Conservation (phyloP, 2,113 vertebrate species). For the Dolichotis patagonum region DNA sequence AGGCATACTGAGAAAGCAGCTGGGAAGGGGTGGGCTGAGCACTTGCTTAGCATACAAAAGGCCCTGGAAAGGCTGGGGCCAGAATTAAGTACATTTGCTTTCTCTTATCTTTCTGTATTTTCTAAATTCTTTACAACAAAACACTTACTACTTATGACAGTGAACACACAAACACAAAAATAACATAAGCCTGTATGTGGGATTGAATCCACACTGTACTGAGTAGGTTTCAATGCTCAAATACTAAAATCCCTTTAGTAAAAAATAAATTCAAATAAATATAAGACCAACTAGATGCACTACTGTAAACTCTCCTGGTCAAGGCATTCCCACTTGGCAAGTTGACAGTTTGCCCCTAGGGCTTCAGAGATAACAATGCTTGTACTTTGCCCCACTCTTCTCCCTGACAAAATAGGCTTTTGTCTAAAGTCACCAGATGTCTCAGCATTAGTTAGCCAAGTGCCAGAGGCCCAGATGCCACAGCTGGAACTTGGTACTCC, state of each 20-base stretch:
- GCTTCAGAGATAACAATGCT: slow-evolving; percentile 64
- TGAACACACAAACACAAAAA: not conserved
- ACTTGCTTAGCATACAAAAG: not conserved
- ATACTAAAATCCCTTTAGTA: slow-evolving; percentile 18
- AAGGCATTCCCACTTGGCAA: slow-evolving; percentile 55
- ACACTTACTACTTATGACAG: not conserved
- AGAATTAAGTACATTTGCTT: slow-evolving; percentile 48
- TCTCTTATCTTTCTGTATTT: slow-evolving; percentile 32
- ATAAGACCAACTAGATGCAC: slow-evolving; percentile 5
- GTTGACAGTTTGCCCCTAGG: slow-evolving; percentile 57
- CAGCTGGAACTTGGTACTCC: slow-evolving; percentile 62
- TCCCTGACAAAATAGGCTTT: slow-evolving; percentile 73
- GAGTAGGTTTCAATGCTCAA: not conserved
- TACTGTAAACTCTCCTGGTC: slow-evolving; percentile 57
- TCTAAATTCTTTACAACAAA: slow-evolving; percentile 58
- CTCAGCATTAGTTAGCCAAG: slow-evolving; percentile 45
- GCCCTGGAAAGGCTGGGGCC: not conserved
- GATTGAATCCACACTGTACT: not conserved
- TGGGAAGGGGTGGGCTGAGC: not conserved
- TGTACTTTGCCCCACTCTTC: slow-evolving; percentile 62
- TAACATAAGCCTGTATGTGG: no score
- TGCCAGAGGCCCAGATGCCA: slow-evolving; percentile 63
- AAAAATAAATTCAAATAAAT: slow-evolving; percentile 67
- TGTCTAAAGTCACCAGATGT: slow-evolving; percentile 74
- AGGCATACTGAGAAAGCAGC: not conserved